Evolutionary conservation across 2,797 vertebrate species (phyloP), one percentile per base, ranked within the genome.

Genomic region (Sebastolobus alascanus): DNA sequence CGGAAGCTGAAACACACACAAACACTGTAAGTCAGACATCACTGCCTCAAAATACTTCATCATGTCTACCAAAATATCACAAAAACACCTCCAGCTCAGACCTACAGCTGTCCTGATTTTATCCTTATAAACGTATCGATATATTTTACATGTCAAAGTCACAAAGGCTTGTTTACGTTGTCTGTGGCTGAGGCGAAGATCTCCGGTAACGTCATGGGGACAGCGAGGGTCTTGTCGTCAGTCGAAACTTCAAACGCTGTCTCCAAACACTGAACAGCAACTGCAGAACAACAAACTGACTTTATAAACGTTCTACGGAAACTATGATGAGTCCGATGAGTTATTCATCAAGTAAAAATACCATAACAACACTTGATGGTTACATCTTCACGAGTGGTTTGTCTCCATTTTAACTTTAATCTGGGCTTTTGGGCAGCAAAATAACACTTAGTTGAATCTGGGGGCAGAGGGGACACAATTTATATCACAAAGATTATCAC

Each of bases 221-320:
- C 93, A 0, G 97, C 96, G 0, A 99, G 95, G 79, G 89, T 96
- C 20, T 92, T 93, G 83, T 99, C 98, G 0, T 98, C 97, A 12
- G 95, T 90, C 0, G 98, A 97, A 63, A 99, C 96, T 0, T 97
- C 96, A 4, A 98, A 99, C 0, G 98, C 98, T 0, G 98, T 99
- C 92, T 99, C 98, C 92, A 99, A 94, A 94, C 98, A 99, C 92
- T 99, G 98, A 86, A 98, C 96, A 29, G 98, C 97, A 65, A 99
- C 98, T 99, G 87, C n/a, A 89, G 77, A 38, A 27, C 5, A 13
- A 77, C 31, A 33, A 46, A 6, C n/a, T 8, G 16, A 12, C 5
- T 3, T 76, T 18, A 54, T 1, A 31, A n/a, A 52, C 8, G 35
- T 13, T 55, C 6, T 29, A 31, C 56, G 16, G 37, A 6, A 27